phyloP scores from a whole-genome alignment of 1,140 invertebrate species.

The Centruroides vittatus region DNA sequence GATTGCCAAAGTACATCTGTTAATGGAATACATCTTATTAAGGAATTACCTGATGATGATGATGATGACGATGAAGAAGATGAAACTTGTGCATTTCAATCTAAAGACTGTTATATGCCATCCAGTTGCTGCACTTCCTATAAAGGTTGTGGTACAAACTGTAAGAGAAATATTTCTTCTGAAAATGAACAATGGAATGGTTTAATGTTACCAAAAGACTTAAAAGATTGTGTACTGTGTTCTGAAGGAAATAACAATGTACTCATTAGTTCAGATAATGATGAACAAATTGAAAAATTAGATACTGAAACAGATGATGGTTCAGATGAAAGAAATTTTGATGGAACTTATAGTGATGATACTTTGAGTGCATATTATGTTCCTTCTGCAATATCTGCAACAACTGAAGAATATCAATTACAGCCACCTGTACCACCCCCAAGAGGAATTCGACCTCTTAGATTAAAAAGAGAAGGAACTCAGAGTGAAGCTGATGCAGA shows the following conservation, averaged over 20 bases:
- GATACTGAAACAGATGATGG: slow-evolving; percentile 11
- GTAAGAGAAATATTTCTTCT: too few species aligned
- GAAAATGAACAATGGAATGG: too few species aligned
- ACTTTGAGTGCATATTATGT: slow-evolving; percentile 16
- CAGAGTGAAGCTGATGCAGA: not conserved
- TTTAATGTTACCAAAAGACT: too few species aligned
- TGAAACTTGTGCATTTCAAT: too few species aligned
- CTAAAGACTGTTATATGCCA: too few species aligned
- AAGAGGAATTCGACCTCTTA: not conserved
- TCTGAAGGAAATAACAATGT: not conserved
- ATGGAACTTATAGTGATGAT: slow-evolving; percentile 13
- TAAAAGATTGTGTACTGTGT: slow-evolving; percentile 10
- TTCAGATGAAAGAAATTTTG: slow-evolving; percentile 12
- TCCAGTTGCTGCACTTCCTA: too few species aligned
- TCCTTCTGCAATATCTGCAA: slow-evolving; percentile 10
- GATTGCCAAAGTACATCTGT: too few species aligned
- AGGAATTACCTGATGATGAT: too few species aligned
- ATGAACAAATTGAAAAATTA: slow-evolving; percentile 8
- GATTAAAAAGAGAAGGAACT: not conserved
- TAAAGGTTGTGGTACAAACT: too few species aligned
- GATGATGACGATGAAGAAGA: too few species aligned
- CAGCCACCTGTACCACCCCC: not conserved
- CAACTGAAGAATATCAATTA: slow-evolving; percentile 12
- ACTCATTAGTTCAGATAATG: slow-evolving; percentile 6
- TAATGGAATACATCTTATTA: too few species aligned